These are phyloP conservation scores for Taeniopygia guttata DNA, from an alignment of 2,797 vertebrate genomes.

Conservation along the genomic window DNA sequence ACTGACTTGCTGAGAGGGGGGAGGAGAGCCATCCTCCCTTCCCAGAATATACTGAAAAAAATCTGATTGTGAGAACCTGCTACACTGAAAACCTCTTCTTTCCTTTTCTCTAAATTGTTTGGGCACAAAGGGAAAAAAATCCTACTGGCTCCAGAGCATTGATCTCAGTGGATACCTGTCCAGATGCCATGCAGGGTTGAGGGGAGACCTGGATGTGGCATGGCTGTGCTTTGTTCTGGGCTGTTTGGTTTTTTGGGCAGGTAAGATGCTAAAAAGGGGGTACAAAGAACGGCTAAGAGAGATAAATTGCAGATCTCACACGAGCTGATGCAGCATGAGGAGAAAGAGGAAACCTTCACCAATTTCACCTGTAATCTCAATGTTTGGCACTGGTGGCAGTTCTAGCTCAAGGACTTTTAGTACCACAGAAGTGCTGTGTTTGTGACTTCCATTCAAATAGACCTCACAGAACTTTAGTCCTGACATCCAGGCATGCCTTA, in stretches of 20 bases:
- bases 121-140: background rate
- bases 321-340: background rate
- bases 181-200: too few relatives aligned
- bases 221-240: background rate
- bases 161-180: background rate
- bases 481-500: background rate
- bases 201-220: background rate
- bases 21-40: background rate
- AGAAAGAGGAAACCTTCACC: background rate
- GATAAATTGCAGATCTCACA: background rate
- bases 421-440: background rate
- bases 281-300: background rate
- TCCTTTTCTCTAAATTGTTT: background rate
- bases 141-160: accelerated
- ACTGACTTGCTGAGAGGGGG: background rate
- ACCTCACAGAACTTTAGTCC: background rate
- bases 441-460: background rate
- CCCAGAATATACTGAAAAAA: background rate
- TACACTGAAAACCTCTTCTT: background rate
- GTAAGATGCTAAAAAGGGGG: background rate
- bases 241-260: background rate
- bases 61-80: background rate
- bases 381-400: background rate
- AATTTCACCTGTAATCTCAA: background rate
- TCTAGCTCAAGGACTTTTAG: background rate